Base-by-base conservation (phyloP, 2,797 vertebrate species). In the Acanthornis magna region DNA sequence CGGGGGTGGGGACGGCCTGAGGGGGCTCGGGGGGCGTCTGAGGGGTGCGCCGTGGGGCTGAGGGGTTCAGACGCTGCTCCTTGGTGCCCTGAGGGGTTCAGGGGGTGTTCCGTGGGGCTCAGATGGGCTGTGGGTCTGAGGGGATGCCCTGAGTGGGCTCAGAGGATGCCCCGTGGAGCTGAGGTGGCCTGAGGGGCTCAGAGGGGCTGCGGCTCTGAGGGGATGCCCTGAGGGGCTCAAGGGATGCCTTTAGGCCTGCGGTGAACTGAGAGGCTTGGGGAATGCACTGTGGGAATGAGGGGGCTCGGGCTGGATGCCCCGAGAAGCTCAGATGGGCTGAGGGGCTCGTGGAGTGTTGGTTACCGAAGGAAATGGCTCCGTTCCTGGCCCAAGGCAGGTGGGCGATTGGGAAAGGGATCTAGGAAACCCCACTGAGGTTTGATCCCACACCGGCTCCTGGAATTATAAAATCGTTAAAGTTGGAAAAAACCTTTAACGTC, bases 401-500 rank as follows among this genome's bases (percentile, higher is more conserved):
- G 3, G 3, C 50, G 17, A 14, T 55, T 63, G 19, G 27, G 11
- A 71, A 68, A 8, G 16, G 7, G 30, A 25, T 40, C 22, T 20
- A 25, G 26, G 30, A 57, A 38, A 67, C 58, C 6, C 3, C 40
- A 8, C 9, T 8, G 30, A 68, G 40, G 8, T 26, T 25, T 25
- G 20, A 67, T 71, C 16, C 30, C 11, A 1, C 2, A 1, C 8
- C 0, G 0, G 9, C 18, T 72, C 32, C 50, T 76, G 48, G 36
- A 68, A 18, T 68, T 29, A 25, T 8, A 12, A 22, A 67, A 71
- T 80, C 8, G 9, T 36, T 40, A 18, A n/a, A 27, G 27, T 16
- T 78, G 50, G 55, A 50, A 87, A 29, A 36, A 17, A 43, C 8
- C 11, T 58, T 27, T 17, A 55, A 27, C 45, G 30, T 63, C 13